Percentiles rank a stretch among this genome's conserved stretches.
Evolutionary conservation across 2,797 vertebrate species (phyloP).

Genomic region (Leuciscus waleckii): DNA sequence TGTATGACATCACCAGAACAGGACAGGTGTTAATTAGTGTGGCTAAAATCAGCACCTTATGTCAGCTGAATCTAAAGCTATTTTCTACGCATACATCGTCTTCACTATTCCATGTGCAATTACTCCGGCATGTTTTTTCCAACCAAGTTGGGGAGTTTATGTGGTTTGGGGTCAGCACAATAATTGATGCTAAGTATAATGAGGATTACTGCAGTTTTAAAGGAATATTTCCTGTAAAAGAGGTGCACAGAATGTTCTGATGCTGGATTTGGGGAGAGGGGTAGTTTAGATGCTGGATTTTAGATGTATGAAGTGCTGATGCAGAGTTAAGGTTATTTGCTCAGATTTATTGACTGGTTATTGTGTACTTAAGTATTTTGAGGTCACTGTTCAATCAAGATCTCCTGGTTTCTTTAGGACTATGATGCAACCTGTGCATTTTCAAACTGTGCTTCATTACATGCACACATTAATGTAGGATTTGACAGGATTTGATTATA

Average conservation of each 20-base stretch:
- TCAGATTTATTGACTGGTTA: background rate
- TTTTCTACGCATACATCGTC: slow-evolving; percentile 51
- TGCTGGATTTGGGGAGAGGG: slow-evolving; percentile 36
- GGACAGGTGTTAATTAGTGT: slow-evolving; percentile 50
- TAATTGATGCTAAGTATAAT: slow-evolving; percentile 51
- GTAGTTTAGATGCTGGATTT: slow-evolving; percentile 39
- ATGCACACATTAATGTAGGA: background rate
- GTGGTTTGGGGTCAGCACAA: slow-evolving; percentile 47
- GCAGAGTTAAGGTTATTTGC: background rate
- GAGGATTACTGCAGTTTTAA: slow-evolving; percentile 45
- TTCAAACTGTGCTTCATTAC: background rate
- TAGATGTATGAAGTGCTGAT: slow-evolving; percentile 16
- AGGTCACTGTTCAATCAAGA: background rate
- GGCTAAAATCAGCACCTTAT: slow-evolving; percentile 43
- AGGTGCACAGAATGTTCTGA: slow-evolving; percentile 51
- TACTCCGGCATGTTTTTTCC: slow-evolving; percentile 44
- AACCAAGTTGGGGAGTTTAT: slow-evolving; percentile 23
- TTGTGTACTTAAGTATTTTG: background rate
- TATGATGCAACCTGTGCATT: background rate
- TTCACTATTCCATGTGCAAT: slow-evolving; percentile 33
- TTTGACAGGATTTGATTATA: background rate
- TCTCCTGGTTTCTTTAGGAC: background rate
- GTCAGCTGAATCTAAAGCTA: slow-evolving; percentile 47
- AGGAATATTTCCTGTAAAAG: slow-evolving; percentile 37
- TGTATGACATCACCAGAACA: slow-evolving; percentile 48